Conservation (phyloP, 2,113 vertebrate genomes). For the Crotalus tigris region DNA sequence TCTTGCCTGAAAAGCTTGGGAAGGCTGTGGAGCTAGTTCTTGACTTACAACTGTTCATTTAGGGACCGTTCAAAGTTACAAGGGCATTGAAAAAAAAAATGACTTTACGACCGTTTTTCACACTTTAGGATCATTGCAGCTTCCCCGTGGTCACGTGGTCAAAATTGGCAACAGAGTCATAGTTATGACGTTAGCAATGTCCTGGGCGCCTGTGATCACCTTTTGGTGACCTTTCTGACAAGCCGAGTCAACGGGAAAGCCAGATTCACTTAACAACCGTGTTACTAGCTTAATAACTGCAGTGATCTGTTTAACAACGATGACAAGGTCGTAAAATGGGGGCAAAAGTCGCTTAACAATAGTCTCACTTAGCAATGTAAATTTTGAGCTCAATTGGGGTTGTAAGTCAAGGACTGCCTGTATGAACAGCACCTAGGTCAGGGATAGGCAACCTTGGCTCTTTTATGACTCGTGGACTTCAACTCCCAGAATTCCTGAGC, state of each 20-base stretch:
- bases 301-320: too few relatives aligned
- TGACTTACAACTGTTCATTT: too few relatives aligned
- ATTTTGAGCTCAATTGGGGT: neutral
- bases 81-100: too few relatives aligned
- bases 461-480: too few relatives aligned
- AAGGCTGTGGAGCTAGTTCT: neutral
- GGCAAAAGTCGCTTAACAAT: too few relatives aligned
- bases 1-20: too few relatives aligned
- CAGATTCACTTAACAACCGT: neutral
- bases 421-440: neutral
- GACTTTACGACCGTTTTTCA: too few relatives aligned
- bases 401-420: neutral
- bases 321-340: too few relatives aligned
- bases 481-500: too few relatives aligned
- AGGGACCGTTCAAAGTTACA: too few relatives aligned
- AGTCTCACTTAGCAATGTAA: neutral
- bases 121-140: too few relatives aligned
- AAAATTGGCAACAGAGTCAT: neutral
- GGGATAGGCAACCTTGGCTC: neutral
- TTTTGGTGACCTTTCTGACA: neutral
- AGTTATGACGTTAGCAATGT: neutral
- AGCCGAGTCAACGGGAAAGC: neutral
- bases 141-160: neutral
- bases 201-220: neutral
- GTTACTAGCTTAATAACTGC: neutral